Evolutionary conservation across 1,140 invertebrate genomes (phyloP).

Genomic region (Gryon sp.): DNA sequence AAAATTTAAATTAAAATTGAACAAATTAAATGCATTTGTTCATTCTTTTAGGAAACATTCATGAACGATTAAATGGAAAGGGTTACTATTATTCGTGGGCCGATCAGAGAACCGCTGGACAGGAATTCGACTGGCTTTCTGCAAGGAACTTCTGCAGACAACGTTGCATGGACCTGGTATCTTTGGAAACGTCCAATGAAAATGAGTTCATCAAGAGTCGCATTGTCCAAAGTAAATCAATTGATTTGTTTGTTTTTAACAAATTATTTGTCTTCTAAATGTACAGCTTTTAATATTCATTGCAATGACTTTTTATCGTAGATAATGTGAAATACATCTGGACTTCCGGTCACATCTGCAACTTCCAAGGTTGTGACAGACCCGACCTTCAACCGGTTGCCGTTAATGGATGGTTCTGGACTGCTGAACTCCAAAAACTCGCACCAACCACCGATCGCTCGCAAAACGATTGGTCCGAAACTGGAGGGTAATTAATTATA

Average conservation of each 20-base stretch:
- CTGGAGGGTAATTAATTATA: conserved; percentile 87
- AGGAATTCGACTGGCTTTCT: conserved; percentile 89
- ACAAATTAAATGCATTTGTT: not conserved
- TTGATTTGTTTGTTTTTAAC: conserved; percentile 6
- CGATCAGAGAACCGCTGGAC: conserved; percentile 84
- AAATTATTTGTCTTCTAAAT: not conserved
- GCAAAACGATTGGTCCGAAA: conserved; percentile 91
- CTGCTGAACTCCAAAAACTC: conserved; percentile 88
- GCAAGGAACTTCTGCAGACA: conserved; percentile 90
- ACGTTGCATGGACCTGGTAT: conserved; percentile 92
- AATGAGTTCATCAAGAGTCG: conserved; percentile 90
- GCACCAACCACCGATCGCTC: conserved; percentile 86
- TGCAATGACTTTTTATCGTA: conserved; percentile 42
- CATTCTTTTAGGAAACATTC: conserved; percentile 75
- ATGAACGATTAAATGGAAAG: conserved; percentile 81
- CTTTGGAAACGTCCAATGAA: conserved; percentile 88
- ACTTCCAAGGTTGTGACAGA: conserved; percentile 90
- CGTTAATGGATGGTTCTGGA: conserved; percentile 93
- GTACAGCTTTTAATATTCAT: conserved; percentile 1
- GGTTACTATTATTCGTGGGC: conserved; percentile 93
- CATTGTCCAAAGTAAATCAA: conserved; percentile 86
- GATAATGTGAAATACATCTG: conserved; percentile 88
- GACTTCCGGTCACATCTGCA: conserved; percentile 91
- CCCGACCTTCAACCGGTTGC: conserved; percentile 87
- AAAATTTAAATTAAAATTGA: not conserved